These are phyloP conservation scores for Diorhabda carinulata DNA, from an alignment of 1,140 invertebrate genomes.

Conservation along the genomic window DNA sequence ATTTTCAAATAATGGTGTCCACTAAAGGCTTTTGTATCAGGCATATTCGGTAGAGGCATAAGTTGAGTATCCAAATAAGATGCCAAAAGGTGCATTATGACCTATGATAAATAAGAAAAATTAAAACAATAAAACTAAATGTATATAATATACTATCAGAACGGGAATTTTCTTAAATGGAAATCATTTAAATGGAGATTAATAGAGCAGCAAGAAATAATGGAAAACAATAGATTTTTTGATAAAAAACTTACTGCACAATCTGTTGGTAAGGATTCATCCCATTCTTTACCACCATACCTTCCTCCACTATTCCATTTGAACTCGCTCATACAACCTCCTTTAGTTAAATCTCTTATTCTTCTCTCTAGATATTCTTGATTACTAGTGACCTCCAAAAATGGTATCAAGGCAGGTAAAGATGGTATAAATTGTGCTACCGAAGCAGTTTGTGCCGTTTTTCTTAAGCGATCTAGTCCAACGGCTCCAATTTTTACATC, in stretches of 20 bases:
- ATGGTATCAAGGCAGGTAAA: constrained; percentile 66
- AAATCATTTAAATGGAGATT: too few relatives aligned
- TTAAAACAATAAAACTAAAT: too few relatives aligned
- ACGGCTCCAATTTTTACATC: constrained; percentile 69
- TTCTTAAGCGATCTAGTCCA: constrained; percentile 64
- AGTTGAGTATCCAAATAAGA: constrained; percentile 78
- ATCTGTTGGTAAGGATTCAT: constrained; percentile 74
- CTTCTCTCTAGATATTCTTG: constrained; percentile 79
- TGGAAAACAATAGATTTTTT: neutral
- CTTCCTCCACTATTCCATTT: constrained; percentile 73
- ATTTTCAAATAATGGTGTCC: constrained; percentile 58
- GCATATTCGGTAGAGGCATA: constrained; percentile 67
- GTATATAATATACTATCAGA: too few relatives aligned
- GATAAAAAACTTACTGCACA: constrained; percentile 58
- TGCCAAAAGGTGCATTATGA: constrained; percentile 78
- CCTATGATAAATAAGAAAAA: constrained; percentile 49
- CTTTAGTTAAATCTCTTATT: constrained; percentile 69
- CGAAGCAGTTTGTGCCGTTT: constrained; percentile 55
- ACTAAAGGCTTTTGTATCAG: constrained; percentile 71
- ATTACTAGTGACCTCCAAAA: constrained; percentile 72
- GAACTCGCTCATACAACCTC: constrained; percentile 77
- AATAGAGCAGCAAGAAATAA: too few relatives aligned
- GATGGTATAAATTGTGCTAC: constrained; percentile 64
- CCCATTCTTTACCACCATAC: constrained; percentile 73
- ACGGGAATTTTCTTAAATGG: too few relatives aligned